Evolutionary conservation across 2,797 vertebrate species (phyloP).

Genomic region (Mormyrus hasselquistii): DNA sequence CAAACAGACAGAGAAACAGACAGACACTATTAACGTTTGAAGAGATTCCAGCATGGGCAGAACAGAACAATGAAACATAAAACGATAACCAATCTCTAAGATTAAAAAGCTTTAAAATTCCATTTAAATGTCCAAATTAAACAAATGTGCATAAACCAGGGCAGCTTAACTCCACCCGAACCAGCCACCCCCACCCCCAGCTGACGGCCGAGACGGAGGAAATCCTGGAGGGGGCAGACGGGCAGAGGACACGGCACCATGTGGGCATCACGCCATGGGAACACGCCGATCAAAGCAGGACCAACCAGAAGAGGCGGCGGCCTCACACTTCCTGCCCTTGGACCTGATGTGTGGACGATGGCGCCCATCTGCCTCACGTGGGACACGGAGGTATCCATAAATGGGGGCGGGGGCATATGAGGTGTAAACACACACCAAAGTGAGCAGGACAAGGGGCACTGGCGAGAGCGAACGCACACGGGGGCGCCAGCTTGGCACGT

Average conservation of each 20-base stretch:
- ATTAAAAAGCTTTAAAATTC: neutral
- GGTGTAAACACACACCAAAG: neutral
- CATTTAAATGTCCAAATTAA: neutral
- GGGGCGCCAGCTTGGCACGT: neutral
- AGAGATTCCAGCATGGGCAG: neutral
- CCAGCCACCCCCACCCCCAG: constrained; percentile 31
- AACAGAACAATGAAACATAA: constrained; percentile 8
- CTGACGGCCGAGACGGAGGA: neutral
- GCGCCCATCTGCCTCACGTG: neutral
- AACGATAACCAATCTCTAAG: neutral
- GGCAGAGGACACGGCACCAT: neutral
- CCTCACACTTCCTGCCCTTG: neutral
- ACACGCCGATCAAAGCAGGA: neutral
- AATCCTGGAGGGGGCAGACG: neutral
- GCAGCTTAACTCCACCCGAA: constrained; percentile 23
- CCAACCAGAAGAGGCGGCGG: neutral
- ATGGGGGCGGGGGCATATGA: neutral
- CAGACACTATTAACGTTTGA: neutral
- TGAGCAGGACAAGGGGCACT: neutral
- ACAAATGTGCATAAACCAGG: neutral
- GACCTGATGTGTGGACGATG: neutral
- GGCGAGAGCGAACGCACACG: neutral
- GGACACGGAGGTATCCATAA: no score
- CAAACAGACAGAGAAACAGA: neutral
- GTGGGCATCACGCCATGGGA: neutral